Conservation (phyloP, 2,113 vertebrate genomes). For the Chitala chitala region DNA sequence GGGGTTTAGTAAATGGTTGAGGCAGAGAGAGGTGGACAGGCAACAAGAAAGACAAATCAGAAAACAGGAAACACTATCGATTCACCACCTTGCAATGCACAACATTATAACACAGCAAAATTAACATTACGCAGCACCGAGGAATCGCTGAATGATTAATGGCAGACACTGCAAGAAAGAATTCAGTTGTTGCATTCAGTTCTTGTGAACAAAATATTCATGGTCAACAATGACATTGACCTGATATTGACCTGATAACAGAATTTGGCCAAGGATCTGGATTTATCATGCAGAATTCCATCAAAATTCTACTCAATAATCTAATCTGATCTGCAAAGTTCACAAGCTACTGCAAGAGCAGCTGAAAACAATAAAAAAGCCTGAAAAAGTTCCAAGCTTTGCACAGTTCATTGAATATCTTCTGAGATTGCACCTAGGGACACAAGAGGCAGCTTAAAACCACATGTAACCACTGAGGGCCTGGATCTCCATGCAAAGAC, state of each 20-base stretch:
- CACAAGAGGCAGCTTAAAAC: no score
- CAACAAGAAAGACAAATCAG: not conserved
- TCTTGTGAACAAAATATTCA: constrained; percentile 5
- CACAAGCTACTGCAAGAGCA: not conserved
- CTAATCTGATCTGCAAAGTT: not conserved
- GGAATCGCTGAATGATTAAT: constrained; percentile 3
- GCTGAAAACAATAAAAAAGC: not conserved
- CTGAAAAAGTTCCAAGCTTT: not conserved
- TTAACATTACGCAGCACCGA: not conserved
- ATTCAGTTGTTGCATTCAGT: not conserved
- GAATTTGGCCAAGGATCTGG: not conserved
- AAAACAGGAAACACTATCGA: not conserved
- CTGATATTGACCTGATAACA: not conserved
- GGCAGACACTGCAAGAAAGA: constrained; percentile 16
- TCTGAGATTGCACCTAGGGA: no score
- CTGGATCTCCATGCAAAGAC: no score
- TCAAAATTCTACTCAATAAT: not conserved
- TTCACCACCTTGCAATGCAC: not conserved
- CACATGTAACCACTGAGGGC: no score
- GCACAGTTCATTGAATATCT: not conserved
- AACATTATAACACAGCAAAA: constrained; percentile 9
- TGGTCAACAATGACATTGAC: not conserved
- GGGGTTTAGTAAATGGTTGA: constrained; percentile 26
- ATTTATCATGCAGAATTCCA: not conserved
- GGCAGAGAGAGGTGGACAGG: not conserved